Conservation (phyloP, 2,888 invertebrate species). For the Aspidapion aeneum region DNA sequence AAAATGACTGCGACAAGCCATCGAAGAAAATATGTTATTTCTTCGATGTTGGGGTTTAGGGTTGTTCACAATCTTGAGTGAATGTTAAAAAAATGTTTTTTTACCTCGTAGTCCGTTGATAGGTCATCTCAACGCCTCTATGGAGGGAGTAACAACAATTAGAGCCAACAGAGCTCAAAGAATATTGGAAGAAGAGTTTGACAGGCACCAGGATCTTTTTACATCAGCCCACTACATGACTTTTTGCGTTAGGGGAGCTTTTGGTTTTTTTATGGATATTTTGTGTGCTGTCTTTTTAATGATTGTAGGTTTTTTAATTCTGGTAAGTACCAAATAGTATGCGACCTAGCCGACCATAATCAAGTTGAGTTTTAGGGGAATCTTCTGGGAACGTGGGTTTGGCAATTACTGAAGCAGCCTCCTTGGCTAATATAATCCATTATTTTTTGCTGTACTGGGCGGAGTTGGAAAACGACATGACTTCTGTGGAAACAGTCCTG, state of each 20-base stretch:
- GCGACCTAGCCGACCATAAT: too few relatives aligned
- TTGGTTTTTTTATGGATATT: constrained; percentile 40
- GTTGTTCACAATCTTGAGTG: too few relatives aligned
- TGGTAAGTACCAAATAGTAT: constrained; percentile 25
- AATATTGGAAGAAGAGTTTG: constrained; percentile 41
- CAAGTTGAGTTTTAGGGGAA: constrained; percentile 50
- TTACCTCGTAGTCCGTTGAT: constrained; percentile 43
- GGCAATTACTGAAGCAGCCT: constrained; percentile 48
- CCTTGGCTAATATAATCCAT: constrained; percentile 60
- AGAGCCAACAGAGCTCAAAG: constrained; percentile 43
- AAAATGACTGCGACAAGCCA: too few relatives aligned
- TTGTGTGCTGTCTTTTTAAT: constrained; percentile 35
- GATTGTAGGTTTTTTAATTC: constrained; percentile 28
- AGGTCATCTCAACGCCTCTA: constrained; percentile 43
- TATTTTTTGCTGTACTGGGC: constrained; percentile 75
- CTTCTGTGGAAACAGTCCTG: constrained; percentile 77
- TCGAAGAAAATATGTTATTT: too few relatives aligned
- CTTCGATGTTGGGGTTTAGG: too few relatives aligned
- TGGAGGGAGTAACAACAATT: constrained; percentile 45
- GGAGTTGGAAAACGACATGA: constrained; percentile 76
- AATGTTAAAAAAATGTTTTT: too few relatives aligned
- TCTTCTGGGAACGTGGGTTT: constrained; percentile 47
- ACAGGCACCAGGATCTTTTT: constrained; percentile 40
- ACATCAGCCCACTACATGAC: constrained; percentile 40
- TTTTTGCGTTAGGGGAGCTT: constrained; percentile 44